These are phyloP conservation scores for Drosophila orosa DNA, from an alignment of 1,140 invertebrate genomes.

Conservation along the genomic window DNA sequence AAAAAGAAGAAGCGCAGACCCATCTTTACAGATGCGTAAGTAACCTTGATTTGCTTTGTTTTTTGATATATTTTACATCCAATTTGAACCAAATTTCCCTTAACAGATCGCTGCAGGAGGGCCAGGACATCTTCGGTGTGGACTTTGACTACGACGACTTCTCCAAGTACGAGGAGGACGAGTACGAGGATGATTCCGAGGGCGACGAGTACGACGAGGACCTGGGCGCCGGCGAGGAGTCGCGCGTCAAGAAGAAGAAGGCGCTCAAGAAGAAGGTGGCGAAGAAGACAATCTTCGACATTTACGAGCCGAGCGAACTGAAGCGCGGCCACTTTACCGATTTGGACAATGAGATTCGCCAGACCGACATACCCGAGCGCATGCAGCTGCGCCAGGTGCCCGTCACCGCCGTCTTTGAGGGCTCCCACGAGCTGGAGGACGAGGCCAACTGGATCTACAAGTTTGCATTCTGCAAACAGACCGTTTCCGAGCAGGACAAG, in stretches of 20 bases:
- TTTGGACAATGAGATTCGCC: constrained; percentile 95
- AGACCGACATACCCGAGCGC: constrained; percentile 94
- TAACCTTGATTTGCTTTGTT: neutral
- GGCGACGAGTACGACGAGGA: constrained; percentile 91
- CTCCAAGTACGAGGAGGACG: constrained; percentile 94
- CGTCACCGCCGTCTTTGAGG: constrained; percentile 91
- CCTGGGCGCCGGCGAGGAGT: constrained; percentile 86
- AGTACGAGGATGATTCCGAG: constrained; percentile 93
- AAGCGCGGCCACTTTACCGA: constrained; percentile 98
- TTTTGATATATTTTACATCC: neutral
- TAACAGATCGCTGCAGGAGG: constrained; percentile 95
- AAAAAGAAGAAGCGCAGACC: constrained; percentile 94
- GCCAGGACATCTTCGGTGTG: constrained; percentile 99
- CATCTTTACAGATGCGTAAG: constrained; percentile 96
- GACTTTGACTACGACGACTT: constrained; percentile 99
- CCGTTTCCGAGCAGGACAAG: constrained; percentile 91
- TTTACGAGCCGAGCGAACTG: constrained; percentile 98
- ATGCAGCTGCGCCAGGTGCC: constrained; percentile 96
- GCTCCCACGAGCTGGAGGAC: constrained; percentile 94
- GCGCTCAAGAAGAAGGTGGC: constrained; percentile 90
- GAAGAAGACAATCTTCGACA: constrained; percentile 96
- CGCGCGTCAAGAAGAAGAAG: constrained; percentile 87
- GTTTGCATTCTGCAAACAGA: constrained; percentile 94
- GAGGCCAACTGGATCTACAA: constrained; percentile 99
- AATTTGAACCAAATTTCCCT: too few species aligned